Evolutionary conservation across 2,113 vertebrate species (phyloP).

Genomic region (Salvelinus namaycush): DNA sequence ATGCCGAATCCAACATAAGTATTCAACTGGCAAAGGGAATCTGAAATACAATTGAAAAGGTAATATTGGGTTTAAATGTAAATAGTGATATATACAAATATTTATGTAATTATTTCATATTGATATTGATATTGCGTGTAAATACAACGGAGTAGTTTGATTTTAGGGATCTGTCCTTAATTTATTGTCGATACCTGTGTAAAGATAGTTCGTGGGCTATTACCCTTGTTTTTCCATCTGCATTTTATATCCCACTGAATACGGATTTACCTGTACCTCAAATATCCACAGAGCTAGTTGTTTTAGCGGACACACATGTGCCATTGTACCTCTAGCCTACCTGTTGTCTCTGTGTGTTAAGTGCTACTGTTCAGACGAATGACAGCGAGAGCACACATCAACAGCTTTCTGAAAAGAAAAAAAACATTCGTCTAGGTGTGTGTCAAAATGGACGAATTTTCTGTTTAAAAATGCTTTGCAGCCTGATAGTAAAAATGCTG

Average conservation of each 20-base stretch:
- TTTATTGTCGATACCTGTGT: slow-evolving; percentile 98
- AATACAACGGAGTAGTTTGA: slow-evolving; percentile 89
- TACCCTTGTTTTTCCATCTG: slow-evolving; percentile 73
- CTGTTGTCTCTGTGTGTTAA: slow-evolving; percentile 72
- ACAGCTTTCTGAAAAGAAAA: slow-evolving; percentile 71
- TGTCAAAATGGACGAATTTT: slow-evolving; percentile 64
- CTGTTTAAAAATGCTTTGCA: slow-evolving; percentile 64
- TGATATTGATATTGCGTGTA: slow-evolving; percentile 89
- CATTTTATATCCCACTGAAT: slow-evolving; percentile 77
- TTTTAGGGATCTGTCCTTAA: slow-evolving; percentile 94
- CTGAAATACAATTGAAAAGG: slow-evolving; percentile 77
- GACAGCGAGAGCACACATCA: slow-evolving; percentile 75
- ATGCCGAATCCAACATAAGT: slow-evolving; percentile 49
- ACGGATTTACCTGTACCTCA: slow-evolving; percentile 58
- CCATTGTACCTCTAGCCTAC: slow-evolving; percentile 68
- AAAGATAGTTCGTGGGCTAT: slow-evolving; percentile 82
- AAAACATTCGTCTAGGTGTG: slow-evolving; percentile 37
- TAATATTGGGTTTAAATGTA: slow-evolving; percentile 87
- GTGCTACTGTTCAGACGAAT: slow-evolving; percentile 71
- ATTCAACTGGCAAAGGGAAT: slow-evolving; percentile 82
- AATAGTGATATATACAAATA: slow-evolving; percentile 91
- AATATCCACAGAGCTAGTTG: slow-evolving; percentile 66
- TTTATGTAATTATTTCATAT: slow-evolving; percentile 99
- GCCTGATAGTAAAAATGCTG: slow-evolving; percentile 71
- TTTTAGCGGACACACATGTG: slow-evolving; percentile 63